Percentiles rank a stretch among this genome's conserved stretches.
phyloP scores from a whole-genome alignment of 2,888 invertebrate species.

The Palloptera scutellata region DNA sequence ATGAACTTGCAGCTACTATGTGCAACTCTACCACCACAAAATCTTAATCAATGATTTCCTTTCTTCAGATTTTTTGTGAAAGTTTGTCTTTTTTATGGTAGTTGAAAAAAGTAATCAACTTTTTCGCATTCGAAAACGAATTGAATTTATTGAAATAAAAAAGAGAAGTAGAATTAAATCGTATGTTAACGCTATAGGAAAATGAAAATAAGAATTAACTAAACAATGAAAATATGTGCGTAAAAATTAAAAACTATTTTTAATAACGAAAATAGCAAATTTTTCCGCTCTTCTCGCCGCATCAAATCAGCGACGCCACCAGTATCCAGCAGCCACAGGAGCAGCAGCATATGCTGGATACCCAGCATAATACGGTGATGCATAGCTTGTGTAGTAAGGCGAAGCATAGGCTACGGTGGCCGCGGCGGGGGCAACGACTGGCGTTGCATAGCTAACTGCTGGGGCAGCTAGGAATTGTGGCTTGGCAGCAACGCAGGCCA shows the following conservation, averaged over 20 bases:
- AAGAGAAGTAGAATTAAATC: background rate
- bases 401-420: conserved; percentile 6
- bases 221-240: background rate
- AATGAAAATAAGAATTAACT: background rate
- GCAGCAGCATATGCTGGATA: conserved; percentile 13
- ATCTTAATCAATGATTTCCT: no score
- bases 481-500: conserved; percentile 19
- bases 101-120: no score
- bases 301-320: conserved; percentile 10
- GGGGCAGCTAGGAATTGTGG: conserved; percentile 15
- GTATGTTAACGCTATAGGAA: background rate
- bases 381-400: conserved; percentile 11
- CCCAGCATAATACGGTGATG: conserved; percentile 18
- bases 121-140: background rate
- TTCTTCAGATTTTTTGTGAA: no score
- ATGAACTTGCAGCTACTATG: no score
- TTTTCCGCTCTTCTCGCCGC: background rate
- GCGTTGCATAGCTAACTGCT: conserved; percentile 5
- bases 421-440: background rate
- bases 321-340: conserved; percentile 8
- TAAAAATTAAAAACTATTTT: background rate
- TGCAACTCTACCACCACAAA: no score
- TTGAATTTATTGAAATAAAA: background rate
- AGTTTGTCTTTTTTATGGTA: no score
- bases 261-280: background rate